Conservation (phyloP, 2,888 invertebrate species). For the Eucriotettix oculatus region DNA sequence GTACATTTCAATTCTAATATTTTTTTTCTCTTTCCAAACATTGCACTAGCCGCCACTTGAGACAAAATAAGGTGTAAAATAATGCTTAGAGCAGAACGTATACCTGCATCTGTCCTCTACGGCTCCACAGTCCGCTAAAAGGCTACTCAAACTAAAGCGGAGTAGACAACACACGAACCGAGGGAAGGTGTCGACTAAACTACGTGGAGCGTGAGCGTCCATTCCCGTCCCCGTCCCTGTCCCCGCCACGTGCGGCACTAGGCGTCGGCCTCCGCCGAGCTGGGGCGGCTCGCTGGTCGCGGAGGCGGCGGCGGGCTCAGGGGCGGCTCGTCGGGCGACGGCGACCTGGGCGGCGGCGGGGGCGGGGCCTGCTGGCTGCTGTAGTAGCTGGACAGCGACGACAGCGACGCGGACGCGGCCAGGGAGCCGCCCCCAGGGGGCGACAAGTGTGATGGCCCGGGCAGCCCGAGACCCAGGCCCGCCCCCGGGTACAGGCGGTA, state of each 20-base stretch:
- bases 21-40: too few relatives aligned
- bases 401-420: slow-evolving; percentile 15
- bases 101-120: too few relatives aligned
- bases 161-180: too few relatives aligned
- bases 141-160: too few relatives aligned
- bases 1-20: too few relatives aligned
- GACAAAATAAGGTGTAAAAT: too few relatives aligned
- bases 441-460: slow-evolving; percentile 42
- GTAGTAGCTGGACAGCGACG: slow-evolving; percentile 17
- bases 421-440: slow-evolving; percentile 13
- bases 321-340: slow-evolving; percentile 15
- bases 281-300: slow-evolving; percentile 24
- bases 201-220: too few relatives aligned
- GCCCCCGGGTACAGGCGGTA: slow-evolving; percentile 45
- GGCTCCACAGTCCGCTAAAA: too few relatives aligned
- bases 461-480: slow-evolving; percentile 15
- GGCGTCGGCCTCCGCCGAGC: slow-evolving; percentile 14
- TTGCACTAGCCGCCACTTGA: too few relatives aligned
- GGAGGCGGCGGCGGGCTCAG: slow-evolving; percentile 20
- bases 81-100: too few relatives aligned
- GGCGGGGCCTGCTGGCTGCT: slow-evolving; percentile 28
- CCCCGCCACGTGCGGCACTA: background rate
- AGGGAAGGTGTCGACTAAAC: too few relatives aligned
- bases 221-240: too few relatives aligned
- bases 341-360: slow-evolving; percentile 29